These are phyloP conservation scores for Acrobasis suavella DNA, from an alignment of 2,888 invertebrate genomes.

Conservation along the genomic window DNA sequence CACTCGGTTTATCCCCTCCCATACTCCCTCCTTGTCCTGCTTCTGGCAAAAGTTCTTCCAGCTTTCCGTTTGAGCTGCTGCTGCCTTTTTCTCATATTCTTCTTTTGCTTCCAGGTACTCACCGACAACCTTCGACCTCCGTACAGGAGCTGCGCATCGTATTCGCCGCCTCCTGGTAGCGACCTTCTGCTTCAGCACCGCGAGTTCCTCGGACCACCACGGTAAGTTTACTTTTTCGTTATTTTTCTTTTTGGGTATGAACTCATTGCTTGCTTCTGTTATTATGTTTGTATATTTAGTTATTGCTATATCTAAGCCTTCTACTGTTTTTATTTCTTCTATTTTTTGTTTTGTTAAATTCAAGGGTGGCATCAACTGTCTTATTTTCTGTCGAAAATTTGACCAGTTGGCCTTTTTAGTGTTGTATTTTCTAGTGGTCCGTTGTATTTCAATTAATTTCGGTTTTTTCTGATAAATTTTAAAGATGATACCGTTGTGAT, in stretches of 20 bases:
- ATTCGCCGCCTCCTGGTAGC: not conserved
- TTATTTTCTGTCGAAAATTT: constrained; percentile 31
- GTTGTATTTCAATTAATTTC: constrained; percentile 5
- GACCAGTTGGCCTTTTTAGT: constrained; percentile 34
- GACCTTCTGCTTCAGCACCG: not conserved
- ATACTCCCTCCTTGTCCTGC: constrained; percentile 13
- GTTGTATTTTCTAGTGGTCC: constrained; percentile 31
- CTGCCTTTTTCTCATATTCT: not conserved
- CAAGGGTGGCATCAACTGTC: constrained; percentile 3
- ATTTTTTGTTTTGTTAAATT: constrained; percentile 15
- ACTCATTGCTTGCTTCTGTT: not conserved
- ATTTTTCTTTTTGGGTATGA: not conserved
- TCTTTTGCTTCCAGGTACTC: constrained; percentile 3
- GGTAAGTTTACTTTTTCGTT: not conserved
- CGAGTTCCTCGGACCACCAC: constrained; percentile 16
- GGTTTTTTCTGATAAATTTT: constrained; percentile 24
- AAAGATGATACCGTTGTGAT: constrained; percentile 36
- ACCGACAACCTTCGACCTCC: not conserved
- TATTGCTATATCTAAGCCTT: not conserved
- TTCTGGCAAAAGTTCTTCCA: constrained; percentile 19
- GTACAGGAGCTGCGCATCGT: not conserved
- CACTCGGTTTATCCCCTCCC: constrained; percentile 24
- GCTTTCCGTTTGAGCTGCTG: not conserved
- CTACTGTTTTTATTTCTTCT: constrained; percentile 6
- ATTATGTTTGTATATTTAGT: not conserved